Evolutionary conservation across 2,888 invertebrate species (phyloP).

Genomic region (Chirona hameri): DNA sequence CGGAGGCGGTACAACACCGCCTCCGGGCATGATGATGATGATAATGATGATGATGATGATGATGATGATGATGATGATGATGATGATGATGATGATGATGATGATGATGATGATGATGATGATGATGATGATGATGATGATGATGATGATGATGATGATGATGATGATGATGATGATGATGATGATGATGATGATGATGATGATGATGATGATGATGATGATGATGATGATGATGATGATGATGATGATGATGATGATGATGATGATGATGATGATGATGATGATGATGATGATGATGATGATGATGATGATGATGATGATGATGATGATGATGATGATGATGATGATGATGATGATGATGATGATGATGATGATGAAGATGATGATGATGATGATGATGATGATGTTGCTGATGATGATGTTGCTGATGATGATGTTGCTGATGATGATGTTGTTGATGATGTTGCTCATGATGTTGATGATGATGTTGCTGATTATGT

Average conservation of each 20-base stretch:
- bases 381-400: no score
- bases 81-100: not conserved
- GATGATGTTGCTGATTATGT: no score
- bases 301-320: not conserved
- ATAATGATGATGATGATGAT: not conserved
- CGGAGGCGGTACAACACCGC: no score
- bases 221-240: constrained; percentile 22
- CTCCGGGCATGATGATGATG: not conserved
- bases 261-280: not conserved
- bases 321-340: not conserved
- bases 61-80: not conserved
- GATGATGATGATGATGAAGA: not conserved
- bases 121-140: constrained; percentile 22
- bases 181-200: constrained; percentile 12
- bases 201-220: constrained; percentile 22
- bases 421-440: no score
- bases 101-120: constrained; percentile 22
- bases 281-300: not conserved
- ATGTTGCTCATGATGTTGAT: no score
- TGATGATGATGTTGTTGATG: no score
- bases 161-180: constrained; percentile 12
- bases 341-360: not conserved
- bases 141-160: constrained; percentile 22
- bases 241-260: constrained; percentile 22
- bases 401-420: no score